Base-by-base conservation (phyloP, 1,140 invertebrate genomes). In the Akabosia matsudoensis region DNA sequence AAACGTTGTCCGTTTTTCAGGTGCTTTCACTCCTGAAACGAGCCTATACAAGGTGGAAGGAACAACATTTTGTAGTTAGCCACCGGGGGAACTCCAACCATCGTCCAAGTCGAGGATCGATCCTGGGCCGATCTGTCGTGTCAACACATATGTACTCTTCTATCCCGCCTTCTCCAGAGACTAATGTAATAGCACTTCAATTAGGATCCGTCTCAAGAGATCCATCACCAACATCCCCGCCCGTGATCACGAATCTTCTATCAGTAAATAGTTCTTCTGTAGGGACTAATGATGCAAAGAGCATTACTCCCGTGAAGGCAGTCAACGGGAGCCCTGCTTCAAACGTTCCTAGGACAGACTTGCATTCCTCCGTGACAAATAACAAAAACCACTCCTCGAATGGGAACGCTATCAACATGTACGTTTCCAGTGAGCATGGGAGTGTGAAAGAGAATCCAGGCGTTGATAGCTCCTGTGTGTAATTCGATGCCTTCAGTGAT, bases 11-110 rank as follows among this genome's bases (percentile, higher is more conserved):
- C n/a, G n/a, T 56, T 54, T 77, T 75, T 7, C 70, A 82, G 82
- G 81, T 82, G 28, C 64, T 79, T 33, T 51, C 77, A 26, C 78
- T 82, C n/a, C 54, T 82, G 24, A 81, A 80, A 33, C 61, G 82
- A n/a, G 75, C 79, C 0, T 82, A 80, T 70, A 73, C 73, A 4
- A 56, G 80, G 4, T 81, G 77, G 76, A 76, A 72, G 54, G 82
- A 82, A 52, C 73, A 79, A 33, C 78, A 52, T 26, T 52, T 33
- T 1, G 33, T 28, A n/a, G 70, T 71, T 3, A 30, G 71, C 24
- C 18, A 1, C 24, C 28, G 78, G 28, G 10, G 67, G 14, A 72
- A 73, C 33, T 33, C 75, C 0, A 24, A 74, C 33, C 70, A 76
- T n/a, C 74, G 79, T n/a, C 52, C 76, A 37, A 75, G 75, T 61